Percentiles rank a stretch among this genome's conserved stretches.
phyloP scores from a whole-genome alignment of 2,113 vertebrate genomes.

The Hippocampus barbouri region DNA sequence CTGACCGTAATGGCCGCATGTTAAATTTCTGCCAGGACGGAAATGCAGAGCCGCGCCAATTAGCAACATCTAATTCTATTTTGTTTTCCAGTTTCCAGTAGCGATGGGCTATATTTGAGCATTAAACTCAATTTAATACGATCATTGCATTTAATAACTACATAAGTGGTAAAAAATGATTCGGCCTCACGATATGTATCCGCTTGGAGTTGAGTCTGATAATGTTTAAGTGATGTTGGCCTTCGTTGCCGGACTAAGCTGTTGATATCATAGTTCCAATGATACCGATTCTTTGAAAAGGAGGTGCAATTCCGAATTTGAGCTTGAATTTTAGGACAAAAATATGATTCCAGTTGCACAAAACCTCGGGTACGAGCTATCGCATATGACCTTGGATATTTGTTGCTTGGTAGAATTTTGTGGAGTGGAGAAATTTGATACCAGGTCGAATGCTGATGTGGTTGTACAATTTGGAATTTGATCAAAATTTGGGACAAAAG shows the following conservation, averaged over 20 bases:
- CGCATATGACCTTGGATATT: not conserved
- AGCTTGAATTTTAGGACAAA: not conserved
- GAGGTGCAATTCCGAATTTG: not conserved
- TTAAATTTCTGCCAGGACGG: constrained; percentile 29
- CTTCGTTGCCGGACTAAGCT: not conserved
- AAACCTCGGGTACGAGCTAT: no score
- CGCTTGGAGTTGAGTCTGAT: not conserved
- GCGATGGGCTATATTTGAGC: constrained; percentile 5
- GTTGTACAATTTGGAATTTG: not conserved
- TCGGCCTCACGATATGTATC: not conserved
- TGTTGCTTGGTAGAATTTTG: not conserved
- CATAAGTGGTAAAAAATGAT: not conserved
- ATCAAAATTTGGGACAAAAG: not conserved
- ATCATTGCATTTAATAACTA: constrained; percentile 16
- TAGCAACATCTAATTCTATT: constrained; percentile 21
- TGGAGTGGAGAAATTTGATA: not conserved
- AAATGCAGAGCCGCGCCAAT: constrained; percentile 29
- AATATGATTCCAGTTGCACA: not conserved
- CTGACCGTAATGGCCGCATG: not conserved
- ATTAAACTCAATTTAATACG: constrained; percentile 13
- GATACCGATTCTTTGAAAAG: not conserved
- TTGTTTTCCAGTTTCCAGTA: constrained; percentile 14
- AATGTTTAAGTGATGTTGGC: not conserved
- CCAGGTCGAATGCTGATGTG: not conserved
- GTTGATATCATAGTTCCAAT: not conserved